phyloP scores from a whole-genome alignment of 2,113 vertebrate species.

The Oxyruncus cristatus region DNA sequence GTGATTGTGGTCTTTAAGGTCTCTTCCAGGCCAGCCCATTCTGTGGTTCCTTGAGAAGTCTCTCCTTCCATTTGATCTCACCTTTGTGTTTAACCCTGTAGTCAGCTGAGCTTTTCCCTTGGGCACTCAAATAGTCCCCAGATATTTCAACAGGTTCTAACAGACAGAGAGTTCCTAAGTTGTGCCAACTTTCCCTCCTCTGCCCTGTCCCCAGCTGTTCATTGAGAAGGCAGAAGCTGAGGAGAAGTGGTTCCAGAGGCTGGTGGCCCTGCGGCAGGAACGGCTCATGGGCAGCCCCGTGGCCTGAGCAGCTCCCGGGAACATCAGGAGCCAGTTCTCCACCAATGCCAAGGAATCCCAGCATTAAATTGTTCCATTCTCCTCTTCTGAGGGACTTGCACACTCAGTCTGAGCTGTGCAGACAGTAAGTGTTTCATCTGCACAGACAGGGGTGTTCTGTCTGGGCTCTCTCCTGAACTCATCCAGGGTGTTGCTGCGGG shows the following conservation, averaged over 20 bases:
- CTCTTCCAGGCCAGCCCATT: not conserved
- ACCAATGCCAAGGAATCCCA: not conserved
- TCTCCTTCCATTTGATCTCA: not conserved
- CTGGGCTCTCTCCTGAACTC: not conserved
- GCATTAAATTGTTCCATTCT: not conserved
- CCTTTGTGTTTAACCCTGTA: no score
- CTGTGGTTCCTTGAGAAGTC: not conserved
- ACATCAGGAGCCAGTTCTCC: not conserved
- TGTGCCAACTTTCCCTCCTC: not conserved
- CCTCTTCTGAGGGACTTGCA: not conserved
- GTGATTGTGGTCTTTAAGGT: rapidly evolving
- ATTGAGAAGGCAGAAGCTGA: constrained; percentile 91
- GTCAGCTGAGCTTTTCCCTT: not conserved
- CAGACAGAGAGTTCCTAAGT: not conserved
- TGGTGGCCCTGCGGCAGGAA: constrained; percentile 89
- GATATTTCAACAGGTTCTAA: rapidly evolving
- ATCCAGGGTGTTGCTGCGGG: not conserved
- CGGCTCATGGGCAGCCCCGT: constrained; percentile 95
- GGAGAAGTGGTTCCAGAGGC: constrained; percentile 88
- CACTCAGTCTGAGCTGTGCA: not conserved
- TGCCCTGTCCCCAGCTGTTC: constrained; percentile 79
- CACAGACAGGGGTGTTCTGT: not conserved
- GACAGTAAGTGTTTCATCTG: not conserved
- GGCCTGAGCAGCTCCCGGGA: constrained; percentile 60
- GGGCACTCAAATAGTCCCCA: rapidly evolving